Conservation (phyloP, 2,113 vertebrate species). For the Scopus umbretta region DNA sequence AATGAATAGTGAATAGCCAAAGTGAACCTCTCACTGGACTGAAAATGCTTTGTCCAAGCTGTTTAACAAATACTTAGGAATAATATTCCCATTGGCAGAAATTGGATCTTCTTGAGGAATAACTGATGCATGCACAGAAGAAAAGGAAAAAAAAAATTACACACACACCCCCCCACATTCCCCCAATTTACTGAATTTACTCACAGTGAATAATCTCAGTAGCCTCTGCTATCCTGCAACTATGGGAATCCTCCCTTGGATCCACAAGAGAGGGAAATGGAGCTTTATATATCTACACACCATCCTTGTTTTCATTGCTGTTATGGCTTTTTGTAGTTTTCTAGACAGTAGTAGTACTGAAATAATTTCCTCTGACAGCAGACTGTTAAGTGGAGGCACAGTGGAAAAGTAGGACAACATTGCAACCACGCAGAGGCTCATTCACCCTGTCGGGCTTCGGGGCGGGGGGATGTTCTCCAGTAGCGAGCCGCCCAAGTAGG, state of each 20-base stretch:
- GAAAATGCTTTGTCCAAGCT: background rate
- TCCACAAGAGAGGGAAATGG: background rate
- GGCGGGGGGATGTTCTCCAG: background rate
- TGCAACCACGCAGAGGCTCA: background rate
- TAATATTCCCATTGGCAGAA: background rate
- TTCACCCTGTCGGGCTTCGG: background rate
- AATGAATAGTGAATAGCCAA: constrained; percentile 38
- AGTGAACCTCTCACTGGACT: constrained; percentile 25
- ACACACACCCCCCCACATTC: background rate
- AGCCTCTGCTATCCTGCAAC: background rate
- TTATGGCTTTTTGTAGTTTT: constrained; percentile 49
- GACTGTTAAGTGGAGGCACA: constrained; percentile 28
- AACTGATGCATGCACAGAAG: background rate
- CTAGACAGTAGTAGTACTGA: constrained; percentile 21
- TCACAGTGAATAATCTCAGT: background rate
- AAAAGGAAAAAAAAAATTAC: background rate
- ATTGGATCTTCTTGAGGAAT: background rate
- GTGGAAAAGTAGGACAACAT: background rate
- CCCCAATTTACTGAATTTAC: background rate
- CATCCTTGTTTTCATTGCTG: background rate
- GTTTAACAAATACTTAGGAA: constrained; percentile 17
- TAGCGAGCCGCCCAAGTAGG: background rate
- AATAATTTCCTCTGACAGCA: constrained; percentile 61
- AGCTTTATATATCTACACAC: background rate
- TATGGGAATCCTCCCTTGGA: background rate